These are phyloP conservation scores for Chroicocephalus ridibundus DNA, from an alignment of 2,113 vertebrate genomes.

Conservation along the genomic window DNA sequence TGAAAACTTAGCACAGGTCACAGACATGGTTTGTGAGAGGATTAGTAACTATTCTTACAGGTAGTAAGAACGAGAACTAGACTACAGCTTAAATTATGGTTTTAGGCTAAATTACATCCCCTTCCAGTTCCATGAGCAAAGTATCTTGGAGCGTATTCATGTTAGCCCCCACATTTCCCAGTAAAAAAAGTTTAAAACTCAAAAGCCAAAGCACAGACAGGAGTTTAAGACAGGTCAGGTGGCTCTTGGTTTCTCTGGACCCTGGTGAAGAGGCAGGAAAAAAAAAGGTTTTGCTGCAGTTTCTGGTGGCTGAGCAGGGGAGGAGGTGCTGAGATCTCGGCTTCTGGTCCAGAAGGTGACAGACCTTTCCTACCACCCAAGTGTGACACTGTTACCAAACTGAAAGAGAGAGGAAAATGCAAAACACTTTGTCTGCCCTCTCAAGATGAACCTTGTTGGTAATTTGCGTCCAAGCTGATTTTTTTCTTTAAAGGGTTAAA, in stretches of 20 bases:
- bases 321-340: neutral
- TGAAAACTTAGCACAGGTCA: neutral
- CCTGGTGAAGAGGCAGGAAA: neutral
- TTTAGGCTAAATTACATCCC: neutral
- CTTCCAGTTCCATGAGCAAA: neutral
- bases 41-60: neutral
- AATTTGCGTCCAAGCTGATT: neutral
- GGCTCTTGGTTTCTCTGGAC: neutral
- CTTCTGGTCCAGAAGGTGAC: neutral
- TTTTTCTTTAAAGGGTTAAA: neutral
- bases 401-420: neutral
- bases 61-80: neutral
- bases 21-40: neutral
- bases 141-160: neutral
- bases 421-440: neutral
- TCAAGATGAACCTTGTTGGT: neutral
- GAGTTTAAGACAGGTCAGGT: neutral
- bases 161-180: neutral
- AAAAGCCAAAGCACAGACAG: neutral
- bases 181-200: neutral
- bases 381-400: neutral
- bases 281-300: neutral
- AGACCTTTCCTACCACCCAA: neutral
- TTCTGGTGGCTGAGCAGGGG: neutral
- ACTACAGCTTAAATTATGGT: neutral